These are phyloP conservation scores for Agriopis marginaria DNA, from an alignment of 2,888 invertebrate genomes.

Conservation along the genomic window DNA sequence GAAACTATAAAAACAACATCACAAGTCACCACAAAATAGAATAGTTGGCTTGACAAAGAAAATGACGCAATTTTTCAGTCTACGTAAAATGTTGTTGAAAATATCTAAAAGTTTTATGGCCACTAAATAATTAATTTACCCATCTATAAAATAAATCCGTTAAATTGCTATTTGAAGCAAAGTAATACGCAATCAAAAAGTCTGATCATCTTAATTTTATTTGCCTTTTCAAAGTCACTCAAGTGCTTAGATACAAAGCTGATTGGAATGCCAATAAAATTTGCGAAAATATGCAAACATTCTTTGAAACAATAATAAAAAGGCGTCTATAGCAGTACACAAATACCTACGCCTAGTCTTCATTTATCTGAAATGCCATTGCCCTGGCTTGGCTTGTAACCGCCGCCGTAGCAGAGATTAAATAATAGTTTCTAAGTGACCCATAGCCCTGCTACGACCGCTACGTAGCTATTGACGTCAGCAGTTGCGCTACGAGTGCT, in stretches of 20 bases:
- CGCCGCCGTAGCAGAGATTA: constrained; percentile 11
- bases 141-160: not conserved
- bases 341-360: not conserved
- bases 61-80: not conserved
- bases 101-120: not conserved
- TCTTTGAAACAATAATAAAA: constrained; percentile 20
- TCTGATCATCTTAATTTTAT: constrained; percentile 5
- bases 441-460: constrained; percentile 16
- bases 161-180: constrained; percentile 6
- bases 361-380: constrained; percentile 39
- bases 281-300: constrained; percentile 12
- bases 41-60: not conserved
- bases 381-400: constrained; percentile 37
- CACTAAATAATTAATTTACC: not conserved
- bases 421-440: constrained; percentile 7
- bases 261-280: constrained; percentile 18
- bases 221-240: constrained; percentile 8
- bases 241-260: not conserved
- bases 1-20: too few relatives aligned
- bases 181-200: not conserved
- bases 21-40: not conserved
- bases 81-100: not conserved
- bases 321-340: not conserved
- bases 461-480: constrained; percentile 42
- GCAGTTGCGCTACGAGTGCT: constrained; percentile 32